Conservation (phyloP, 2,888 invertebrate genomes). For the Eutolmus rufibarbis region DNA sequence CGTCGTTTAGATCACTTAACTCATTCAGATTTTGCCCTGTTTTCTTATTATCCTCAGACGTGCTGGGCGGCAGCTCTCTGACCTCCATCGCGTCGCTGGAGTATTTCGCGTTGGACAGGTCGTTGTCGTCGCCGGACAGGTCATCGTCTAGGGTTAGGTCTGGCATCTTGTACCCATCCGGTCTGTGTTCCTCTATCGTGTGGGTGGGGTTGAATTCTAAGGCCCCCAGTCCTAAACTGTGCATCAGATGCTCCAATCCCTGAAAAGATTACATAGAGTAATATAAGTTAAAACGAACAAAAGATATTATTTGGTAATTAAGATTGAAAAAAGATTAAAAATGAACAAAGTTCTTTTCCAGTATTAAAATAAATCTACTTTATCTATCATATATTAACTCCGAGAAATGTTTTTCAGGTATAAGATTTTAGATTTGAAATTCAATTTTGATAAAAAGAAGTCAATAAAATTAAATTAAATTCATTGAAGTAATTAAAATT, state of each 20-base stretch:
- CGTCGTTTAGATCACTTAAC: not conserved
- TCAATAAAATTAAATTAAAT: no score
- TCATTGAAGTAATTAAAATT: no score
- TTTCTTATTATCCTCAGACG: not conserved
- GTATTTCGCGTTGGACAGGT: slow-evolving; percentile 21
- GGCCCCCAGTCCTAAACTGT: slow-evolving; percentile 71
- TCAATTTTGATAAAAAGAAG: no score
- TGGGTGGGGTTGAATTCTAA: slow-evolving; percentile 65
- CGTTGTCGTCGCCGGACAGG: not conserved
- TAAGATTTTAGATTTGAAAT: no score
- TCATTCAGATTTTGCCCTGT: slow-evolving; percentile 3
- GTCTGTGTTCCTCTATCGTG: slow-evolving; percentile 59
- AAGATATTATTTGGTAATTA: no score
- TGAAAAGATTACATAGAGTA: slow-evolving; percentile 52
- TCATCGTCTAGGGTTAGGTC: slow-evolving; percentile 41
- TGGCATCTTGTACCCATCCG: slow-evolving; percentile 53
- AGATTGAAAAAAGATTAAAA: no score
- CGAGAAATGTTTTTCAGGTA: no score
- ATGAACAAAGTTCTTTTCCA: no score
- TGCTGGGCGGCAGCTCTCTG: not conserved
- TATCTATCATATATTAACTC: no score
- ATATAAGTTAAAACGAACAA: not conserved
- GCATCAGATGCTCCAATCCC: slow-evolving; percentile 75
- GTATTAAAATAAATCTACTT: no score
- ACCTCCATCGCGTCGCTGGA: slow-evolving; percentile 49